Evolutionary conservation across 2,113 vertebrate species (phyloP).

Genomic region (Elgaria multicarinata): DNA sequence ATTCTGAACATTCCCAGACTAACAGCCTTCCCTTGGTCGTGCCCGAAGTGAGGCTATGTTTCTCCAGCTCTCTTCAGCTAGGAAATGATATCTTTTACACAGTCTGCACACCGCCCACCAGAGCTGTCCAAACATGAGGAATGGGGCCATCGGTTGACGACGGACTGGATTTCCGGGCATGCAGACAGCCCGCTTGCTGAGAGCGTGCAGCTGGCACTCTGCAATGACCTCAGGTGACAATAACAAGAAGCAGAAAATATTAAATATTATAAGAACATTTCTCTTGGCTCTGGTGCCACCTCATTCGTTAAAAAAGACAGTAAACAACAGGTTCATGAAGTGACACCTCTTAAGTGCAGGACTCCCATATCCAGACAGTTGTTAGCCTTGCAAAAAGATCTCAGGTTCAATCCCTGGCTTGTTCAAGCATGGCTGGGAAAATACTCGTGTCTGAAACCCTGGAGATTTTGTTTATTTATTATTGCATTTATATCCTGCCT

Average conservation of each 20-base stretch:
- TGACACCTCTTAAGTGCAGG: background rate
- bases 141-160: background rate
- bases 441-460: background rate
- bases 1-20: background rate
- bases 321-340: background rate
- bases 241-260: background rate
- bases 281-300: background rate
- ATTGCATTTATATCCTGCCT: no score
- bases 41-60: background rate
- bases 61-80: background rate
- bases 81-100: background rate
- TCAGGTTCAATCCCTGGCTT: background rate
- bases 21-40: fast-evolving
- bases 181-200: background rate
- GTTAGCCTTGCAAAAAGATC: background rate
- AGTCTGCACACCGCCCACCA: background rate
- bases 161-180: fast-evolving
- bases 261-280: background rate
- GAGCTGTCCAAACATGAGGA: background rate
- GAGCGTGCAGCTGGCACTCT: background rate
- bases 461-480: no score
- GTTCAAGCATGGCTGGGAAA: background rate
- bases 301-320: background rate
- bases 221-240: background rate
- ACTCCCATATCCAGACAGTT: background rate